These are phyloP conservation scores for Cryptoleucopteryx plumbea DNA, from an alignment of 2,113 vertebrate species.

Conservation along the genomic window DNA sequence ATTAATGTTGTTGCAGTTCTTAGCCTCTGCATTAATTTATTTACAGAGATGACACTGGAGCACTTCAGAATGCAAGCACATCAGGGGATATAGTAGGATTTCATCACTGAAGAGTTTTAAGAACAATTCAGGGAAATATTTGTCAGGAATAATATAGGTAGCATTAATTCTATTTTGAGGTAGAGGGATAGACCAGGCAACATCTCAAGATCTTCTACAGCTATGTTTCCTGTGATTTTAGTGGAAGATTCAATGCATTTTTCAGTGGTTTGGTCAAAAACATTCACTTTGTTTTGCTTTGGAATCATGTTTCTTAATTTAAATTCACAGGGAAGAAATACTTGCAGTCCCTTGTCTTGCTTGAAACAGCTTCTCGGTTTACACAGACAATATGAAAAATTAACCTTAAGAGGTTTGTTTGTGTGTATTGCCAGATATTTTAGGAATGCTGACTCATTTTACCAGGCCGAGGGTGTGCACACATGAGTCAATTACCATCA, in stretches of 20 bases:
- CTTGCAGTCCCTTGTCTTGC: background rate
- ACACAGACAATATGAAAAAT: background rate
- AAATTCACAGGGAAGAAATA: background rate
- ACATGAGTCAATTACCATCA: background rate
- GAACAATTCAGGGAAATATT: background rate
- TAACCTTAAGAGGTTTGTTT: slow-evolving; percentile 15
- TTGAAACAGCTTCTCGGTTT: background rate
- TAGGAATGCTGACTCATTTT: slow-evolving; percentile 42
- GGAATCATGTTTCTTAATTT: background rate
- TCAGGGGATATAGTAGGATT: background rate
- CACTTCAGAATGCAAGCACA: background rate
- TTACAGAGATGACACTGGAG: background rate
- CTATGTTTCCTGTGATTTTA: background rate
- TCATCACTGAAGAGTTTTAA: background rate
- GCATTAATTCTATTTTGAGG: background rate
- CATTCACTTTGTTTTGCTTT: background rate
- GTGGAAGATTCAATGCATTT: background rate
- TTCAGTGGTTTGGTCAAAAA: background rate
- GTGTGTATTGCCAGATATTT: slow-evolving; percentile 23
- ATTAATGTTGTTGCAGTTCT: background rate
- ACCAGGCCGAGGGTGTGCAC: background rate
- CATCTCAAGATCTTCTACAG: background rate
- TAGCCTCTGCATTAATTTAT: background rate
- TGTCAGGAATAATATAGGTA: background rate
- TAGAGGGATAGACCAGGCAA: background rate